Conservation (phyloP, 2,797 vertebrate genomes). For the Aotus griseimembra region DNA sequence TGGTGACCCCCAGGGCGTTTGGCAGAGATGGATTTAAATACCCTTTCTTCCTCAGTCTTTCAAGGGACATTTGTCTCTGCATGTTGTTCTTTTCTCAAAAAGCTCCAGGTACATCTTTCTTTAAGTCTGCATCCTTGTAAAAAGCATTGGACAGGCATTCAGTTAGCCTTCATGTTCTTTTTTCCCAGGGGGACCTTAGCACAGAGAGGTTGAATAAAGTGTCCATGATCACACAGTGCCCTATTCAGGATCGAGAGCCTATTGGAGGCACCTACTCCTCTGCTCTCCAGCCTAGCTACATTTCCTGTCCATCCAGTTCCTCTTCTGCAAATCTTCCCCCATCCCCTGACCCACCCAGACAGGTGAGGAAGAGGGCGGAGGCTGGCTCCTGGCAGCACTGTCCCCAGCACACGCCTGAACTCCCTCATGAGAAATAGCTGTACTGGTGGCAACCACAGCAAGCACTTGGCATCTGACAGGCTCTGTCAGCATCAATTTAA, state of each 20-base stretch:
- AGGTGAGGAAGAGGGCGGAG: background rate
- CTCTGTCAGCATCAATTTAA: slow-evolving; percentile 70
- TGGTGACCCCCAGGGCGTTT: background rate
- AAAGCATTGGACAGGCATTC: background rate
- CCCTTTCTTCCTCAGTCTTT: slow-evolving; percentile 18
- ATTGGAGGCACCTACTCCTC: background rate
- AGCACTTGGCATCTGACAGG: slow-evolving; percentile 73
- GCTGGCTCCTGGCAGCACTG: background rate
- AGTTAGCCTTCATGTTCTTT: background rate
- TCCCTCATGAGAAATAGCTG: background rate
- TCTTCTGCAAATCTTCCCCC: slow-evolving; percentile 13
- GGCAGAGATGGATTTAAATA: background rate
- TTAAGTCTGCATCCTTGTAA: background rate
- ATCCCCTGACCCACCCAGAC: background rate
- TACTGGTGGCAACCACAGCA: background rate
- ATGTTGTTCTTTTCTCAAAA: slow-evolving; percentile 17
- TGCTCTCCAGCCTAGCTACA: background rate
- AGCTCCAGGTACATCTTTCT: background rate
- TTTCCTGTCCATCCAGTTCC: background rate
- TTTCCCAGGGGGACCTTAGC: background rate
- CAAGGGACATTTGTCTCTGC: slow-evolving; percentile 14
- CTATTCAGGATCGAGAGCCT: background rate
- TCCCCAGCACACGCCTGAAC: background rate
- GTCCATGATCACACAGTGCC: background rate
- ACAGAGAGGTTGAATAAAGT: slow-evolving; percentile 23